Conservation (phyloP, 2,888 invertebrate species). For the Petrolisthes manimaculis region DNA sequence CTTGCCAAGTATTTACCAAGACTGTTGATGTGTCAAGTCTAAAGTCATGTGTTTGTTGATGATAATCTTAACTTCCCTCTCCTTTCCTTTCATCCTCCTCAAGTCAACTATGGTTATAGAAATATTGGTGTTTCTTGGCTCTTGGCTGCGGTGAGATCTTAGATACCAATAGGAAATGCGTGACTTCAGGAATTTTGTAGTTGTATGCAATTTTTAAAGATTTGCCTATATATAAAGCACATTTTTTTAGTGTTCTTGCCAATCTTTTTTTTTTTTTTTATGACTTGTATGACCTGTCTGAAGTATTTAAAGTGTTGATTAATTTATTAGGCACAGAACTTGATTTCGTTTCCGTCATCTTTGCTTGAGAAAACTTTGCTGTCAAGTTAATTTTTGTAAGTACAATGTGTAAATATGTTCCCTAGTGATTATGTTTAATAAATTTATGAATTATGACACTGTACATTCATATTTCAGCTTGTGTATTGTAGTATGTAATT, state of each 20-base stretch:
- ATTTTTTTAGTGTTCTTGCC: slow-evolving; percentile 60
- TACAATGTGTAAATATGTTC: slow-evolving; percentile 63
- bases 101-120: slow-evolving; percentile 41
- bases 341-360: slow-evolving; percentile 47
- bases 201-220: slow-evolving; percentile 45
- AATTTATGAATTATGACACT: slow-evolving; percentile 55
- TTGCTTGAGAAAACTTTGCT: slow-evolving; percentile 38
- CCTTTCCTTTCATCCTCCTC: slow-evolving; percentile 24
- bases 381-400: slow-evolving; percentile 59
- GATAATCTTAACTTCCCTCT: slow-evolving; percentile 24
- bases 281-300: slow-evolving; percentile 50
- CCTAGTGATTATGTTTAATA: slow-evolving; percentile 56
- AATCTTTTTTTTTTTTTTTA: slow-evolving; percentile 32
- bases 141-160: slow-evolving; percentile 29
- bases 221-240: slow-evolving; percentile 51
- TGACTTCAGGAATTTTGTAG: slow-evolving; percentile 54
- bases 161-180: slow-evolving; percentile 50
- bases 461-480: slow-evolving; percentile 57
- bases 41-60: slow-evolving; percentile 44
- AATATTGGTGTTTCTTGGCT: slow-evolving; percentile 43
- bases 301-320: slow-evolving; percentile 55
- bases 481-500: slow-evolving; percentile 61
- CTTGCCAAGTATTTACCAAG: slow-evolving; percentile 13
- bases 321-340: slow-evolving; percentile 56
- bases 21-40: slow-evolving; percentile 39